Evolutionary conservation across 2,888 invertebrate genomes (phyloP), one percentile per base, ranked within the genome.

Genomic region (Embidobia sp.): DNA sequence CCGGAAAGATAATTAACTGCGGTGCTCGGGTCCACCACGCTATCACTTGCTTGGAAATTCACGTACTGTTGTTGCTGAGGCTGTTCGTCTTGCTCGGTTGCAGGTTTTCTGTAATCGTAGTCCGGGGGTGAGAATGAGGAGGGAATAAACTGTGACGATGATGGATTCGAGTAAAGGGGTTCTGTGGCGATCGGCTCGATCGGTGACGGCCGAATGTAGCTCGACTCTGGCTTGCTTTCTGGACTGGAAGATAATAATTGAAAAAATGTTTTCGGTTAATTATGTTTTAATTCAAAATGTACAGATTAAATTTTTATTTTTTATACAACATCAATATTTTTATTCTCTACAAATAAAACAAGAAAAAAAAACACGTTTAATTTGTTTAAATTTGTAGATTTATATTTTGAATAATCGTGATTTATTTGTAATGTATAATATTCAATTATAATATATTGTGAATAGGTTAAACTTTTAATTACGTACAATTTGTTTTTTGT

Each of bases 201-300:
- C n/a, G 59, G 29, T n/a, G n/a, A n/a, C n/a, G n/a, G n/a, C n/a
- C n/a, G n/a, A n/a, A n/a, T n/a, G 22, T 49, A 70, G 15, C 44
- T 53, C 1, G 42, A 7, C 5, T 40, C 59, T 46, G 49, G 69
- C 59, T 33, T 59, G 42, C 37, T 53, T 44, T 67, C 67, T 1
- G 57, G 57, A 42, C 57, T 57, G 35, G 4, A 44, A 44, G 3
- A 22, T 22, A 3, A 22, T 22, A 22, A 29, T 29, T 29, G n/a
- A n/a, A n/a, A n/a, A n/a, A n/a, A n/a, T n/a, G n/a, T n/a, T n/a
- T n/a, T n/a, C n/a, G n/a, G n/a, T n/a, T n/a, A n/a, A n/a, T n/a
- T n/a, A n/a, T n/a, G n/a, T 29, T 29, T 29, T 8, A 7, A 2
- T 29, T 29, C 29, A 29, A 22, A 22, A 22, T 6, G 6, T 22